Percentiles rank a stretch among this genome's conserved stretches.
Conservation (phyloP, 92 coral and sea anemone species). For the Porites lobata region DNA sequence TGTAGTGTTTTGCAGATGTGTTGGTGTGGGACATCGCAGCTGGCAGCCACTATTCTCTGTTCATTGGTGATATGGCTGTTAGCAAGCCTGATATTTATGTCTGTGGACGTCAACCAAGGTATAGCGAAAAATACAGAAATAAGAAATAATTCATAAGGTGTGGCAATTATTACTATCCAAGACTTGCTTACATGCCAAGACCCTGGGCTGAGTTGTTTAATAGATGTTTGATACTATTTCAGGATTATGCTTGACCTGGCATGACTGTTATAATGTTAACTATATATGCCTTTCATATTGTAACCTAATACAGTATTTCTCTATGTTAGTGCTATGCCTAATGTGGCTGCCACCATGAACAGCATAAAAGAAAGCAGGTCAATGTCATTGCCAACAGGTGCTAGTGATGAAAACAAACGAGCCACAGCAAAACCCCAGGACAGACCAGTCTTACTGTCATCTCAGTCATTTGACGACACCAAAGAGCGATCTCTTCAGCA, state of each 20-base stretch:
- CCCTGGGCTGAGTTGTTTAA: no score
- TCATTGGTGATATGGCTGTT: slow-evolving; percentile 91
- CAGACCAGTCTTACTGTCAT: slow-evolving; percentile 50
- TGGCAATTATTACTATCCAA: no score
- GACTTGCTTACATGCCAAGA: no score
- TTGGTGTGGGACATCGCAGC: slow-evolving; percentile 98
- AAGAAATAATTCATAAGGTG: no score
- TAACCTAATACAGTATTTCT: background rate
- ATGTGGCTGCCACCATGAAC: slow-evolving; percentile 84
- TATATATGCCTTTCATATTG: background rate
- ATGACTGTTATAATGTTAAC: background rate
- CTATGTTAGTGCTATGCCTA: slow-evolving; percentile 80
- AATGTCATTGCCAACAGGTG: slow-evolving; percentile 47
- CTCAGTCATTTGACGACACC: slow-evolving; percentile 89
- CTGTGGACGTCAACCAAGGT: slow-evolving; percentile 99
- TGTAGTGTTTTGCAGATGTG: slow-evolving; percentile 95
- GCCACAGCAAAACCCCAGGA: slow-evolving; percentile 19
- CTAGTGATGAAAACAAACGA: slow-evolving; percentile 54
- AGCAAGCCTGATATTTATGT: slow-evolving; percentile 94
- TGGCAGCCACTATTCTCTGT: slow-evolving; percentile 98
- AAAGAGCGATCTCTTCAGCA: slow-evolving; percentile 87
- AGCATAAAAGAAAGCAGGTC: slow-evolving; percentile 72
- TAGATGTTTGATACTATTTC: no score
- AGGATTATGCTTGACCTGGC: no score
- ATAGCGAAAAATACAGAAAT: background rate